Percentiles rank a stretch among this genome's conserved stretches.
Conservation (phyloP, 2,888 invertebrate species). For the Eumacrocentrus americanus region DNA sequence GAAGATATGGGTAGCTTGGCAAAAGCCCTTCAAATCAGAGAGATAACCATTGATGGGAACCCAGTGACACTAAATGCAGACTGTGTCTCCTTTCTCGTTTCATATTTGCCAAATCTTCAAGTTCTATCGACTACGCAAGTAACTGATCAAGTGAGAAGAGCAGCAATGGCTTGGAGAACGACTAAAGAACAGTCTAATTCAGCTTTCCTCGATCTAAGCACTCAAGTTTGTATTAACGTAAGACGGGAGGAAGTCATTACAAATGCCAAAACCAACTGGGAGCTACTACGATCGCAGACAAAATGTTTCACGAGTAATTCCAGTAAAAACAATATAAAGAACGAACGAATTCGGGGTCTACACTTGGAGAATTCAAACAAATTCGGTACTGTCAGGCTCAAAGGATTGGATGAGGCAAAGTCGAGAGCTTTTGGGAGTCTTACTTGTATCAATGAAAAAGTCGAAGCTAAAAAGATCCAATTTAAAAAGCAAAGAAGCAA, state of each 20-base stretch:
- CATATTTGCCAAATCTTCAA: conserved; percentile 76
- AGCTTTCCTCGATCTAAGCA: conserved; percentile 70
- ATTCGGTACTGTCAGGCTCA: conserved; percentile 43
- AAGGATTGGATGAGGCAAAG: conserved; percentile 47
- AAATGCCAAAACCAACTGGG: conserved; percentile 88
- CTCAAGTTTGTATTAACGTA: conserved; percentile 66
- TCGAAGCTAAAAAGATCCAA: conserved; percentile 49
- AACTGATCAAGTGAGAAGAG: conserved; percentile 77
- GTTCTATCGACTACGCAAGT: conserved; percentile 80
- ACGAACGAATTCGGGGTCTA: conserved; percentile 43
- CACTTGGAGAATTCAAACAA: conserved; percentile 47
- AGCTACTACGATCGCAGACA: conserved; percentile 74
- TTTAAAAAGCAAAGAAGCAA: conserved; percentile 48
- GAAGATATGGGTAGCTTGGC: conserved; percentile 86
- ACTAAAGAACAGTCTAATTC: conserved; percentile 78
- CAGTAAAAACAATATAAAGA: conserved; percentile 43
- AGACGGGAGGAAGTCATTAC: conserved; percentile 83
- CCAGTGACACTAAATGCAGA: conserved; percentile 82
- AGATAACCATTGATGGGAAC: conserved; percentile 87
- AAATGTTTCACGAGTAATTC: conserved; percentile 63
- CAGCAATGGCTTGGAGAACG: conserved; percentile 80
- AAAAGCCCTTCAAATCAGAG: conserved; percentile 77
- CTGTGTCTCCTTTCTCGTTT: conserved; percentile 81
- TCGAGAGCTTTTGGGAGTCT: conserved; percentile 52
- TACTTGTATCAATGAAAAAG: conserved; percentile 52